Base-by-base conservation (phyloP, 2,888 invertebrate species). In the Netelia virgata region DNA sequence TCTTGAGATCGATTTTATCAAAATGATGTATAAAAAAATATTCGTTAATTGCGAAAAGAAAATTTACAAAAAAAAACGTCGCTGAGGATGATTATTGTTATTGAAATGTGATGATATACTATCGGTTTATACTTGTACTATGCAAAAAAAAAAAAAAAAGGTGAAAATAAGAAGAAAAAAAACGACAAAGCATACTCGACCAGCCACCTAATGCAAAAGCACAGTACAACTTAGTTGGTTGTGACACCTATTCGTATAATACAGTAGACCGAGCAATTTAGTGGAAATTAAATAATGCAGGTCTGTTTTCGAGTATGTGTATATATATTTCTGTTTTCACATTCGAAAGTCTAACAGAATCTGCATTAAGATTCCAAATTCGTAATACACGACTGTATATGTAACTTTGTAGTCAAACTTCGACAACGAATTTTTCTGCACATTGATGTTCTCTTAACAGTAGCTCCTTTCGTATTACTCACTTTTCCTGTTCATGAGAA, bases 131-230 rank as follows among this genome's bases (percentile, higher is more conserved):
- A 66, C 36, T 20, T 53, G 59, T 36, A 63, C 23, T 10, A 69
- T 16, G 11, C 50, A 76, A 55, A 18, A 1, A 47, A 18, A 59
- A n/a, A n/a, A 9, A 66, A 53, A 18, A 11, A 57, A 55, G 14
- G 69, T 57, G 18, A 23, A 23, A 11, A 66, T 11, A 18, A 36
- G 14, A 43, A 3, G 28, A 43, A 18, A 64, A 64, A n/a, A 53
- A 55, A 63, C 18, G 8, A 10, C 28, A 47, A 41, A 47, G 68
- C 69, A 47, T 82, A 78, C 36, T 76, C 59, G 83, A 83, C 82
- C 87, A 87, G 88, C 83, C 88, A 86, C 88, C 88, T 88, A 87
- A 88, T 88, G 87, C 87, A 84, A 84, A 57, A 61, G 81, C 76
- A 84, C 79, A 79, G 88, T 88, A 88, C 87, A 88, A 88, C 18